Conservation (phyloP, 2,888 invertebrate genomes). For the Steinernema hermaphroditum region DNA sequence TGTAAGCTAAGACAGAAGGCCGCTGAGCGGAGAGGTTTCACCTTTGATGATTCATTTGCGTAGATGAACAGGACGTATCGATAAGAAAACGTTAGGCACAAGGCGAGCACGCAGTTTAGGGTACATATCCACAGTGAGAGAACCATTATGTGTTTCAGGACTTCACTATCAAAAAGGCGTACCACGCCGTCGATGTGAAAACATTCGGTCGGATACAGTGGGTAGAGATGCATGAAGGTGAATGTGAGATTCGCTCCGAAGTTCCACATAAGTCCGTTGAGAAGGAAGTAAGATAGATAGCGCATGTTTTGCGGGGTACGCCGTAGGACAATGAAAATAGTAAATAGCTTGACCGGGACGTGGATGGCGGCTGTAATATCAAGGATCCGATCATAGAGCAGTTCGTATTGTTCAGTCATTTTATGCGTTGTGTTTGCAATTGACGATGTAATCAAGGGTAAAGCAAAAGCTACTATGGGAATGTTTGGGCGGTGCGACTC, state of each 20-base stretch:
- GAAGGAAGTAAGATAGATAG: not conserved
- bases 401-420: too few species aligned
- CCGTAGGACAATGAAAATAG: not conserved
- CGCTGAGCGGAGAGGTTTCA: too few species aligned
- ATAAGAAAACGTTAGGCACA: not conserved
- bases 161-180: not conserved
- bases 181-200: not conserved
- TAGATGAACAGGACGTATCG: not conserved
- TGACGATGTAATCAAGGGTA: too few species aligned
- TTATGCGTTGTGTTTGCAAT: too few species aligned
- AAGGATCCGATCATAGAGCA: not conserved
- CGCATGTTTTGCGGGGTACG: not conserved
- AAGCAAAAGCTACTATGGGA: too few species aligned
- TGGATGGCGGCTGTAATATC: not conserved
- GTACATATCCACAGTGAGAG: not conserved
- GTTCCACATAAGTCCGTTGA: not conserved
- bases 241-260: not conserved
- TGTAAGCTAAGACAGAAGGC: too few species aligned
- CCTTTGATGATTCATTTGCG: not conserved
- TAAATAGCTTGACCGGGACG: not conserved
- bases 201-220: not conserved
- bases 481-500: too few species aligned
- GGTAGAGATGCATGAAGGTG: not conserved
- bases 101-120: not conserved
- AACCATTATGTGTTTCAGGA: not conserved